Evolutionary conservation across 2,797 vertebrate genomes (phyloP), one percentile per base, ranked within the genome.

Genomic region (Otus scops): DNA sequence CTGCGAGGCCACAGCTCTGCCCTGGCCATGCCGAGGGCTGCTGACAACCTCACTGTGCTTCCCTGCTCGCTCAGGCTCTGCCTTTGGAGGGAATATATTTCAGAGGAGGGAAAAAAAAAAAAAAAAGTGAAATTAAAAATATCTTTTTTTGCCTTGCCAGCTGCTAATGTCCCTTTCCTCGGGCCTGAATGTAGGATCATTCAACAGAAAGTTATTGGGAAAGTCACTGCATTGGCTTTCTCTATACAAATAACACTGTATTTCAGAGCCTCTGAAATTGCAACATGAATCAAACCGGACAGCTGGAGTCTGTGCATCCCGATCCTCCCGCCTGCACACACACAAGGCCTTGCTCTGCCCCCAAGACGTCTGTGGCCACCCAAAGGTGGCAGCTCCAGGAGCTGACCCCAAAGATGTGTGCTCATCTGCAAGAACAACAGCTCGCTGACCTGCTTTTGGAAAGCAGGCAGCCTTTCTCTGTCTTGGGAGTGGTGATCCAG

Each of bases 141-240:
- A 78, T 26, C 3, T 63, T 39, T 69, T 77, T 30, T 74, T 45
- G 36, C 75, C 54, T 81, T 53, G 47, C 32, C 51, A 71, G 67
- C 77, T 91, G 54, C 74, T 89, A 12, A 45, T 27, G 59, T 48
- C 36, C 51, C 48, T 93, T 79, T 95, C 77, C 80, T 53, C 48
- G 1, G 89, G 77, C 56, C 70, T 63, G 84, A 67, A 47, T 5
- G 12, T 48, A 53, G 81, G 67, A 91, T 92, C 67, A 51, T 53
- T 91, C 64, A 50, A 67, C 56, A 82, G 84, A 76, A 76, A 73
- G 47, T 80, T 71, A 77, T n/a, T 59, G 74, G 51, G 70, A 67
- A 87, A 89, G 59, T 91, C 93, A 89, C 45, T 10, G 43, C n/a
- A 20, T 27, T 60, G 92, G 28, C 51, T 92, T 85, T 88, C 73